Evolutionary conservation across 2,113 vertebrate genomes (phyloP), one percentile per base, ranked within the genome.

Genomic region (Pluvialis apricaria): DNA sequence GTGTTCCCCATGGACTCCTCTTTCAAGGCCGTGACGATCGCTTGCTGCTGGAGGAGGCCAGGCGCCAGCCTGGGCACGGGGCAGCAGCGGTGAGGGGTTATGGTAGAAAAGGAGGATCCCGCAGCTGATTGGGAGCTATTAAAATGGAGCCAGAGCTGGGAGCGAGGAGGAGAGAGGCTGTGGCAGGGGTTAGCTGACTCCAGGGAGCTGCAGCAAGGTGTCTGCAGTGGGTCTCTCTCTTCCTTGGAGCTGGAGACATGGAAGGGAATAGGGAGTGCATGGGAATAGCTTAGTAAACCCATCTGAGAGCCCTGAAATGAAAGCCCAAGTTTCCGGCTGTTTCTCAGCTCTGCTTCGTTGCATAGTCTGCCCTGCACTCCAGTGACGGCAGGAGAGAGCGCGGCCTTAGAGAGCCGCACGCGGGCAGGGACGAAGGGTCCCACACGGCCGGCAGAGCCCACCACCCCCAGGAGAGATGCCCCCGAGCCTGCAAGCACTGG

Each of bases 381-480:
- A 20, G 62, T 2, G 38, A 45, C 3, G 18, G 62, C 38, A 54
- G 71, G 24, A 61, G 54, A 32, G 38, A 60, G 14, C 1, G 2
- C 0, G 16, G 28, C 45, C 32, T 34, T 38, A 15, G 32, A 22
- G 57, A 36, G 21, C 36, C 15, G 32, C 51, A 32, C 1, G 1
- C 2, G 2, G 25, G 36, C 40, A 28, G 31, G 18, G 65, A 44
- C 2, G 1, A 28, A 32, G 28, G 57, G 34, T 45, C 8, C 38
- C 20, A 5, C 2, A 12, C 12, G 6, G 73, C 20, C 0, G 5
- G 11, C 0, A 1, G 34, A 68, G 40, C 12, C 1, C 26, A 24
- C 2, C 17, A 20, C 15, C 1, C 2, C 26, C 28, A 44, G 85
- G 45, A 87, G 38, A 34, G 75, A 11, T 19, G 28, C 22, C 79